phyloP scores from a whole-genome alignment of 1,140 invertebrate genomes.

The Batillaria attramentaria region DNA sequence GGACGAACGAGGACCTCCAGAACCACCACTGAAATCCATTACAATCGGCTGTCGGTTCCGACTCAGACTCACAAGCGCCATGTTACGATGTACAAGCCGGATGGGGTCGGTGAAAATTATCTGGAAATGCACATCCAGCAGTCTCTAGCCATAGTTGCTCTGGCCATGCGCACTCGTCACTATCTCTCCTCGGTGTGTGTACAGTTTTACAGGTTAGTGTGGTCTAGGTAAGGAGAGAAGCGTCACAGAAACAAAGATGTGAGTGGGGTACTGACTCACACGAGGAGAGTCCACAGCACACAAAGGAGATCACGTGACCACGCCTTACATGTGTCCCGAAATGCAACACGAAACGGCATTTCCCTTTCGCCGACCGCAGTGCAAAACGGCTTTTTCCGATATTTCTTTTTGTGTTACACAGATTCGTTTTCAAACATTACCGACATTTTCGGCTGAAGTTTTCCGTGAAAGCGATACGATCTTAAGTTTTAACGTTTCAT shows the following conservation, averaged over 20 bases:
- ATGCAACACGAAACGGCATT: constrained; percentile 50
- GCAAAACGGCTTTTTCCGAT: neutral
- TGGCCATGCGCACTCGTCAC: constrained; percentile 45
- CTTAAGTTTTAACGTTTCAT: neutral
- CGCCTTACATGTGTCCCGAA: constrained; percentile 63
- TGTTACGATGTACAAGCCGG: constrained; percentile 53
- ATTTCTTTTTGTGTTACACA: neutral
- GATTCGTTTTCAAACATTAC: neutral
- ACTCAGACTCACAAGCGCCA: constrained; percentile 72
- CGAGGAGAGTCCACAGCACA: constrained; percentile 67
- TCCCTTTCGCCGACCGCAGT: constrained; percentile 20
- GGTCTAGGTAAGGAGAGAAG: constrained; percentile 44
- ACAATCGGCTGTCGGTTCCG: constrained; percentile 66
- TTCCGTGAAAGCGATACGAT: neutral
- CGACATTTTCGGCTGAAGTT: neutral
- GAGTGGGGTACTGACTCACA: constrained; percentile 66
- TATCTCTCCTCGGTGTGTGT: constrained; percentile 42
- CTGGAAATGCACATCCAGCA: constrained; percentile 45
- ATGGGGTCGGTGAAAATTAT: constrained; percentile 51
- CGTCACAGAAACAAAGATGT: constrained; percentile 44
- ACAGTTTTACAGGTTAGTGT: constrained; percentile 35
- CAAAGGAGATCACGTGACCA: constrained; percentile 71
- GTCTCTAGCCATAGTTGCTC: constrained; percentile 49
- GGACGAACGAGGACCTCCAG: constrained; percentile 50
- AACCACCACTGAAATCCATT: constrained; percentile 70